These are phyloP conservation scores for Rhizoglyphus robini DNA, from an alignment of 1,140 invertebrate genomes.

Conservation along the genomic window DNA sequence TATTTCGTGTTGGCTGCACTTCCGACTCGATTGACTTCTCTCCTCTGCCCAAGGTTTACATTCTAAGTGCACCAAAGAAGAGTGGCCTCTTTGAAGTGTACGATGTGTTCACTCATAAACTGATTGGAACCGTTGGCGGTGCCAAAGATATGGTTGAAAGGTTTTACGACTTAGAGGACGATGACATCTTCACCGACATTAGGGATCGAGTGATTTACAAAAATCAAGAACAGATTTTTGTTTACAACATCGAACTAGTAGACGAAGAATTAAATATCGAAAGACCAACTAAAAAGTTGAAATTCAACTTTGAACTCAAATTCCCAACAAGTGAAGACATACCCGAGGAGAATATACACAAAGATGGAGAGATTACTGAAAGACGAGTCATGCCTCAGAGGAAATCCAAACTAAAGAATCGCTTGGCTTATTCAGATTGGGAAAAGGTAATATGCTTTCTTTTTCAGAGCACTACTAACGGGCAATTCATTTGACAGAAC, in stretches of 20 bases:
- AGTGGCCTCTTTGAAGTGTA: constrained; percentile 4
- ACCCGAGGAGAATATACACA: not conserved
- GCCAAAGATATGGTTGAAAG: not conserved
- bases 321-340: not conserved
- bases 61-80: not conserved
- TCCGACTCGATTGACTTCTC: constrained; percentile 2
- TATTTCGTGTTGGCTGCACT: constrained; percentile 5
- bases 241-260: not conserved
- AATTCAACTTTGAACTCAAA: not conserved
- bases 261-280: not conserved
- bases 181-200: not conserved
- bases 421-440: not conserved
- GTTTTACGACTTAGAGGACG: not conserved
- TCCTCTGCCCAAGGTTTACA: constrained; percentile 12
- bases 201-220: not conserved
- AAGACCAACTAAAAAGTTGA: not conserved
- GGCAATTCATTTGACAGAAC: too few species aligned
- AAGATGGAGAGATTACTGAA: not conserved
- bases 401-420: not conserved
- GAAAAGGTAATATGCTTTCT: not conserved
- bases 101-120: not conserved
- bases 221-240: not conserved
- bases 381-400: not conserved
- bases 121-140: not conserved
- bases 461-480: too few species aligned